Conservation (phyloP, 2,888 invertebrate genomes). For the Rotaria socialis region DNA sequence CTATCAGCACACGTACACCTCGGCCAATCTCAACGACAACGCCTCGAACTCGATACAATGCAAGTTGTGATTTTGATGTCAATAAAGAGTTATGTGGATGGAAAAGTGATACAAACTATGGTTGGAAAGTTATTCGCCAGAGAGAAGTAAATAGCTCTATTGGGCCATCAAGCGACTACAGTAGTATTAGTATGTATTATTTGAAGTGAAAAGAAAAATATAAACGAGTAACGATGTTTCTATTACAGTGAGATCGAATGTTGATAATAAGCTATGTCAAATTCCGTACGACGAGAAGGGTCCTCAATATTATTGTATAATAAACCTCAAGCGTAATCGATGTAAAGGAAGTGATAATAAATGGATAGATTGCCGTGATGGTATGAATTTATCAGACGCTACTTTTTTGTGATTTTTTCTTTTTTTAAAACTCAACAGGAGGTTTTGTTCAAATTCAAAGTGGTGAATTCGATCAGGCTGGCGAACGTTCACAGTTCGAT, state of each 20-base stretch:
- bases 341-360: background rate
- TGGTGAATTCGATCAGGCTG: no score
- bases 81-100: background rate
- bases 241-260: background rate
- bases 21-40: background rate
- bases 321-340: background rate
- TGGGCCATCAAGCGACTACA: background rate
- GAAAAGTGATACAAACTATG: background rate
- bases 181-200: background rate
- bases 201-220: background rate
- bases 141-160: background rate
- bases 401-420: no score
- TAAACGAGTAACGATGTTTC: background rate
- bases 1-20: background rate
- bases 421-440: no score
- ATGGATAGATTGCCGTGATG: background rate
- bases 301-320: background rate
- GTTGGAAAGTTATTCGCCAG: background rate
- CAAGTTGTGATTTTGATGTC: constrained; percentile 5
- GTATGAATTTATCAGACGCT: no score
- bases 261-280: background rate
- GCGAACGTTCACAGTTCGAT: no score
- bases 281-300: background rate
- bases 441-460: no score
- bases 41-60: background rate